Percentiles rank a stretch among this genome's conserved stretches.
phyloP scores from a whole-genome alignment of 2,797 vertebrate genomes.

The Microctenopoma steveboyesi region DNA sequence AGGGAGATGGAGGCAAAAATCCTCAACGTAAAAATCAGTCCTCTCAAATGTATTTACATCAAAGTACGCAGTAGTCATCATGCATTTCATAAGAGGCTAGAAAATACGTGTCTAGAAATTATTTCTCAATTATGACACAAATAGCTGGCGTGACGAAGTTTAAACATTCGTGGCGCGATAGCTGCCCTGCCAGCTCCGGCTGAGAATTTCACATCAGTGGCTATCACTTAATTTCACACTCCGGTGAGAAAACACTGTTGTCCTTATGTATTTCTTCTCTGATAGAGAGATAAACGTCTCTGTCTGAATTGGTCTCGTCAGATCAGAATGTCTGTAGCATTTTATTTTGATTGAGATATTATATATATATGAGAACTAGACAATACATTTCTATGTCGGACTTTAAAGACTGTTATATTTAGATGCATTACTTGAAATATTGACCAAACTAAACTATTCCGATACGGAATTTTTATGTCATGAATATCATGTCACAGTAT shows the following conservation, averaged over 20 bases:
- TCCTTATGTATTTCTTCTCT: slow-evolving; percentile 24
- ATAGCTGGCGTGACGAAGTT: background rate
- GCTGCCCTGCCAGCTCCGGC: slow-evolving; percentile 7
- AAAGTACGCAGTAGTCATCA: slow-evolving; percentile 3
- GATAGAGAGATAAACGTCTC: slow-evolving; percentile 22
- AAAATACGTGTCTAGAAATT: slow-evolving; percentile 17
- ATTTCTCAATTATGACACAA: slow-evolving; percentile 23
- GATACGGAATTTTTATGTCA: background rate
- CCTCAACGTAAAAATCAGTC: slow-evolving; percentile 18
- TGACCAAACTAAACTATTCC: background rate
- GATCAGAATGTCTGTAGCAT: slow-evolving; percentile 20
- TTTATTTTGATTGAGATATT: background rate
- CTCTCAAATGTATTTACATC: slow-evolving; percentile 2
- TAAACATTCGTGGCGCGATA: slow-evolving; percentile 33
- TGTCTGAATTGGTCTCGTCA: slow-evolving; percentile 18
- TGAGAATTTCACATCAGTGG: slow-evolving; percentile 27
- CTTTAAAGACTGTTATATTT: too few relatives aligned
- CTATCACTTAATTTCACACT: slow-evolving; percentile 59
- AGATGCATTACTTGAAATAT: background rate
- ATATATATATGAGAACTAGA: too few relatives aligned
- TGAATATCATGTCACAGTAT: background rate
- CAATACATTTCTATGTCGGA: too few relatives aligned
- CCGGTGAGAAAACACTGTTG: slow-evolving; percentile 33
- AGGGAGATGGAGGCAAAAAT: slow-evolving; percentile 4
- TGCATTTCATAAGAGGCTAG: background rate